Evolutionary conservation across 2,797 vertebrate genomes (phyloP), one percentile per base, ranked within the genome.

Genomic region (Pseudochaenichthys georgianus): DNA sequence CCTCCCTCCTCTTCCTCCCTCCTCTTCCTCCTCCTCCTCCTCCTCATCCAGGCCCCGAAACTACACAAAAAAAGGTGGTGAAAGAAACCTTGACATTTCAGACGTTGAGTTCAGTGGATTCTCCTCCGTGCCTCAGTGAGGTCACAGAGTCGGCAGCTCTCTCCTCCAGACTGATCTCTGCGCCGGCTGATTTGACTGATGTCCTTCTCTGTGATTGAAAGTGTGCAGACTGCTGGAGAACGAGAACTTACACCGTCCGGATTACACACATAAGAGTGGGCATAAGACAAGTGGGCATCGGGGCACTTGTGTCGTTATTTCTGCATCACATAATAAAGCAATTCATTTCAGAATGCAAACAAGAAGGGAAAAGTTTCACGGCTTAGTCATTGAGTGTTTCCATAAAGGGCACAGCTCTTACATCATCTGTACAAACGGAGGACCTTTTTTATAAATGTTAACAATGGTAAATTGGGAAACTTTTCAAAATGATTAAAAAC

Each of bases 81-180:
- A 76, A n/a, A 78, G 71, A 85, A 45, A 73, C 59, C 51, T 47
- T 64, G 73, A 81, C 70, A 77, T 78, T 70, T 80, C 2, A 21
- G 71, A 78, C 66, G 54, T 72, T 71, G 60, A 15, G 72, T 64
- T 75, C 38, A 10, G 62, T 15, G 23, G 79, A 77, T 67, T 78
- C 64, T 73, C 21, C 5, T 73, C 47, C 13, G 8, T 43, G 64
- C 53, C 73, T 57, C 54, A 4, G 60, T 43, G 34, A 67, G 70
- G 75, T 80, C 50, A 70, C 48, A 59, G 46, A 59, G 34, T 28
- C 11, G 4, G 59, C 76, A 75, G 68, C 16, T 60, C 58, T 63
- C 73, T 46, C 50, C 54, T 58, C 31, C 21, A 31, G 48, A 38
- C 48, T 1, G 28, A 77, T 47, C 59, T 51, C 46, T 28, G 31